Percentiles rank a stretch among this genome's conserved stretches.
Conservation (phyloP, 2,797 vertebrate genomes). For the Eulemur coronatus region DNA sequence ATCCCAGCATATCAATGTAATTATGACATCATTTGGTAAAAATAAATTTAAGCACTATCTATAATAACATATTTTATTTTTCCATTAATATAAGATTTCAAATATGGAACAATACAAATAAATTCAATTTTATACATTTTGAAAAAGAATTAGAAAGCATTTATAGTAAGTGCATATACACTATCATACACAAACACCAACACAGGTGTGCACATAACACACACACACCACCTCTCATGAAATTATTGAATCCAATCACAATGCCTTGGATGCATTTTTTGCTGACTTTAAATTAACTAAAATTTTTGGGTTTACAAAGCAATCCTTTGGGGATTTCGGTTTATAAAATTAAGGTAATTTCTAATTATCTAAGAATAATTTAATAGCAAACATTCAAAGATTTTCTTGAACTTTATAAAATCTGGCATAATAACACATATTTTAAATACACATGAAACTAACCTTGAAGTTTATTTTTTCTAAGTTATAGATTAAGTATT, state of each 20-base stretch:
- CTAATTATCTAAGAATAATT: not conserved
- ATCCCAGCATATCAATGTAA: not conserved
- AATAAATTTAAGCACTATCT: not conserved
- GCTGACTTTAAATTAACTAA: not conserved
- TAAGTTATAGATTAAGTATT: not conserved
- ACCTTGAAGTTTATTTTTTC: not conserved
- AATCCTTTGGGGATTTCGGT: not conserved
- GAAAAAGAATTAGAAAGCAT: not conserved
- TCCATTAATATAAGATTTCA: not conserved
- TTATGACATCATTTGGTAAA: not conserved
- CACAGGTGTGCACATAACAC: not conserved
- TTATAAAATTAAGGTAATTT: conserved; percentile 4
- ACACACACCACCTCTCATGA: not conserved
- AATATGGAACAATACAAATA: not conserved
- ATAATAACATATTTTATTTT: not conserved
- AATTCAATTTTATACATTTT: conserved; percentile 8
- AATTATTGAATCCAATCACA: not conserved
- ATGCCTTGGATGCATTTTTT: not conserved
- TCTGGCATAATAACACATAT: not conserved
- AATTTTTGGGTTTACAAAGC: not conserved
- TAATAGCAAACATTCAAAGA: not conserved
- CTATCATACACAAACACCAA: not conserved
- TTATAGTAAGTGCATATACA: not conserved
- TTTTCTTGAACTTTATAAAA: not conserved
- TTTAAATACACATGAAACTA: not conserved